Percentiles rank a stretch among this genome's conserved stretches.
These are phyloP conservation scores for Phylloscopus whistleri DNA, from an alignment of 2,113 vertebrate species.

Conservation along the genomic window DNA sequence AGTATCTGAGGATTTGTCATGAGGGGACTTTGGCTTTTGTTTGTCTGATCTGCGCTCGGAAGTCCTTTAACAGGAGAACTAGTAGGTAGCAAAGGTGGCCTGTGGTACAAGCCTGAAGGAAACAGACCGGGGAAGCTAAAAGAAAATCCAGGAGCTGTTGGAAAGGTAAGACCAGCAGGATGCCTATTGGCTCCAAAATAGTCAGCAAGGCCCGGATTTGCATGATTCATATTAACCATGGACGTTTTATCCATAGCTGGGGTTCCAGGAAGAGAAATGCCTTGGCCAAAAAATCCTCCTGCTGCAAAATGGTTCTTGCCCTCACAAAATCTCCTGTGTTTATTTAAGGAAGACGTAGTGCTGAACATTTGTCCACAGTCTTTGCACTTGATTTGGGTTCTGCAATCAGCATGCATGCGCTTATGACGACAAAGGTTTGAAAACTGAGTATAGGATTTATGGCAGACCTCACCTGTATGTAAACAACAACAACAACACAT, in stretches of 20 bases:
- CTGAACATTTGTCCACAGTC: constrained; percentile 99
- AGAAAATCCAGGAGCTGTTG: constrained; percentile 93
- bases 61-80: constrained; percentile 89
- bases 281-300: constrained; percentile 96
- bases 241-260: constrained; percentile 93
- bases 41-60: constrained; percentile 83
- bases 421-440: constrained; percentile 99
- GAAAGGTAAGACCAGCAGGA: constrained; percentile 94
- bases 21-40: constrained; percentile 88
- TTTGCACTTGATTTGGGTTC: constrained; percentile 99
- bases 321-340: constrained; percentile 99
- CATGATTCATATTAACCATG: constrained; percentile 91
- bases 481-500: constrained; percentile 79
- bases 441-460: constrained; percentile 99
- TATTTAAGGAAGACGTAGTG: constrained; percentile 99
- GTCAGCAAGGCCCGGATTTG: constrained; percentile 92
- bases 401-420: constrained; percentile 99
- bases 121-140: constrained; percentile 98
- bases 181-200: constrained; percentile 97
- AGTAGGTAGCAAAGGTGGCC: constrained; percentile 91
- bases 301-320: constrained; percentile 98
- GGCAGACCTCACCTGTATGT: constrained; percentile 96
- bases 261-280: constrained; percentile 91
- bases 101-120: constrained; percentile 97
- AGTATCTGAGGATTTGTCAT: constrained; percentile 87